phyloP scores from a whole-genome alignment of 2,888 invertebrate species.

The Eutolmus rufibarbis region DNA sequence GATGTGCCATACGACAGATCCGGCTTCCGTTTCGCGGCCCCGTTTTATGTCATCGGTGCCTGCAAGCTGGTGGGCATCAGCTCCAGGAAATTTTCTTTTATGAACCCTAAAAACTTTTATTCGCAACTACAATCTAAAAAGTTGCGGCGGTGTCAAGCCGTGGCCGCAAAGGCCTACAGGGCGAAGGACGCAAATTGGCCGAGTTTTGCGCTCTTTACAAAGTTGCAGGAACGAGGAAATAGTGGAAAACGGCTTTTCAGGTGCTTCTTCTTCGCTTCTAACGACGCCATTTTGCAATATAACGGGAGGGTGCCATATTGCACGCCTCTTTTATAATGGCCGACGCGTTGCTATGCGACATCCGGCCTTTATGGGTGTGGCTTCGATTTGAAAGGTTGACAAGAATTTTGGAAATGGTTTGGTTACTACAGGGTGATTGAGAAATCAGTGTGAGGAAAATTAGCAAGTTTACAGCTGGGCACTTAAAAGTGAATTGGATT shows the following conservation, averaged over 20 bases:
- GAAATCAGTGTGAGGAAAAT: neutral
- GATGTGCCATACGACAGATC: neutral
- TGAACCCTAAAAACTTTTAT: constrained; percentile 30
- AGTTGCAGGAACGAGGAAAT: neutral
- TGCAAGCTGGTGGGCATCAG: neutral
- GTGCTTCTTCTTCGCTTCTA: neutral
- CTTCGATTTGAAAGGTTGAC: neutral
- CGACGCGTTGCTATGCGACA: constrained; percentile 18
- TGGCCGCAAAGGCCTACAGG: neutral
- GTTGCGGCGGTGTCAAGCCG: neutral
- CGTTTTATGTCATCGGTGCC: neutral
- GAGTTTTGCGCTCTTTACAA: neutral
- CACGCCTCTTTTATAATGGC: constrained; percentile 43
- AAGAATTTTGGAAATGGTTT: neutral
- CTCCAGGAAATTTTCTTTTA: constrained; percentile 40
- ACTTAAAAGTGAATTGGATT: neutral
- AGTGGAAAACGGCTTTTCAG: neutral
- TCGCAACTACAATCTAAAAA: neutral
- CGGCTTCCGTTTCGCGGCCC: neutral
- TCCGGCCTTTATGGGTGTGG: constrained; percentile 37
- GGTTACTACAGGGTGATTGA: constrained; percentile 13
- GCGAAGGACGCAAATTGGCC: neutral
- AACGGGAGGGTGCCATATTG: neutral
- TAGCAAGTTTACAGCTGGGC: neutral
- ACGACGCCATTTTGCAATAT: constrained; percentile 16